A percentile compares a stretch with the other conserved stretches of the same genome.
phyloP scores from a whole-genome alignment of 1,140 invertebrate genomes.

The Cydia fagiglandana region DNA sequence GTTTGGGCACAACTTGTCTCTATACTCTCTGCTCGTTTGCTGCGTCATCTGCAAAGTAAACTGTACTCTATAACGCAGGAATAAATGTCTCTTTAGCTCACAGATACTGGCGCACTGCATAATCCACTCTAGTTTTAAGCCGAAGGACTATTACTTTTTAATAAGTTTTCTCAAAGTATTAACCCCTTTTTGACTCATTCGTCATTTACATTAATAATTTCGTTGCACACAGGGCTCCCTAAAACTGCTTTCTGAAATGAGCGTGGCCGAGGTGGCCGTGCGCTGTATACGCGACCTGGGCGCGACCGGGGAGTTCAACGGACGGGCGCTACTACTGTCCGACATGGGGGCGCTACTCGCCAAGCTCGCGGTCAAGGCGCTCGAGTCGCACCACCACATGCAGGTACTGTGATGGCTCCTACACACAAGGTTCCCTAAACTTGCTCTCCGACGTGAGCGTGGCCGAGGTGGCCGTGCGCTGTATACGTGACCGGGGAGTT shows the following conservation, averaged over 20 bases:
- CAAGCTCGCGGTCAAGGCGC: conserved; percentile 56
- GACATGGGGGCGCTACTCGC: conserved; percentile 63
- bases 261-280: conserved; percentile 62
- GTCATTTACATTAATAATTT: background rate
- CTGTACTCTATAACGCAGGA: too few species aligned
- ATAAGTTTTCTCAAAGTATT: too few species aligned
- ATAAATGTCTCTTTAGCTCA: too few species aligned
- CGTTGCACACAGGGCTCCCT: conserved; percentile 55
- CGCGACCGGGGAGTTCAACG: conserved; percentile 47
- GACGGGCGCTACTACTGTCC: conserved; percentile 55
- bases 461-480: conserved; percentile 59
- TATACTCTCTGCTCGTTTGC: too few species aligned
- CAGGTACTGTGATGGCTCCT: conserved; percentile 48
- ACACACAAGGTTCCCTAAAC: conserved; percentile 56
- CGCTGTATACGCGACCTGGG: conserved; percentile 57
- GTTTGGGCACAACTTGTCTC: too few species aligned
- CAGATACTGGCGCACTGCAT: too few species aligned
- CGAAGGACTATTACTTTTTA: too few species aligned
- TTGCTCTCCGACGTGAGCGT: conserved; percentile 68
- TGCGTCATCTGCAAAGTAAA: too few species aligned
- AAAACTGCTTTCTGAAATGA: conserved; percentile 72
- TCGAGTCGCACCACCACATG: conserved; percentile 55
- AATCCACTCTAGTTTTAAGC: too few species aligned
- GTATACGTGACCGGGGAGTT: conserved; percentile 48
- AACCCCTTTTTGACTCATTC: background rate